Evolutionary conservation across 92 coral and sea anemone species (phyloP).

Genomic region (Epizoanthus rinbou): DNA sequence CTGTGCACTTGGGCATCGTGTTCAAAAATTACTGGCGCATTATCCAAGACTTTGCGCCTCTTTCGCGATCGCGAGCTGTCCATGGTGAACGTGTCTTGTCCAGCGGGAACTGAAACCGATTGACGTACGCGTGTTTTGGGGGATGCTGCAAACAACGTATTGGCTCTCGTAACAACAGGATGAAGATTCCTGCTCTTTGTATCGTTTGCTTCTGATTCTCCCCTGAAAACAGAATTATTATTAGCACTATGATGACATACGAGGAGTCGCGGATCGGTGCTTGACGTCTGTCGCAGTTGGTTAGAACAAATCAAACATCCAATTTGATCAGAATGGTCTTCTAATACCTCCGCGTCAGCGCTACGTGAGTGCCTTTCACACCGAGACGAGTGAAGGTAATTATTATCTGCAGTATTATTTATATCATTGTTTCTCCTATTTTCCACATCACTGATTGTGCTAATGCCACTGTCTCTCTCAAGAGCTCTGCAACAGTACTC

Average conservation of each 20-base stretch:
- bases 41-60: neutral
- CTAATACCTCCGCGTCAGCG: neutral
- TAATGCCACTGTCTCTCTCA: too few relatives aligned
- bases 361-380: neutral
- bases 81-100: neutral
- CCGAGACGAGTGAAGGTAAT: neutral
- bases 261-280: neutral
- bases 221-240: neutral
- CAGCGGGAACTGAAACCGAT: neutral
- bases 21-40: neutral
- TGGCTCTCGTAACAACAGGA: neutral
- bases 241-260: neutral
- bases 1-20: neutral
- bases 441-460: too few relatives aligned
- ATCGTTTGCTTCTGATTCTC: neutral
- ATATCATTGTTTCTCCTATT: neutral
- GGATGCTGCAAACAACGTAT: neutral
- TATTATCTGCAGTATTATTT: neutral
- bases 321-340: neutral
- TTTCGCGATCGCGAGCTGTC: neutral
- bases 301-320: neutral
- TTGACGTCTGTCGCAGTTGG: neutral
- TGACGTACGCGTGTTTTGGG: neutral
- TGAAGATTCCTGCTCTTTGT: too few relatives aligned
- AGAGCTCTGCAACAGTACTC: neutral